Conservation (phyloP, 2,888 invertebrate genomes). For the Cerceris rybyensis region DNA sequence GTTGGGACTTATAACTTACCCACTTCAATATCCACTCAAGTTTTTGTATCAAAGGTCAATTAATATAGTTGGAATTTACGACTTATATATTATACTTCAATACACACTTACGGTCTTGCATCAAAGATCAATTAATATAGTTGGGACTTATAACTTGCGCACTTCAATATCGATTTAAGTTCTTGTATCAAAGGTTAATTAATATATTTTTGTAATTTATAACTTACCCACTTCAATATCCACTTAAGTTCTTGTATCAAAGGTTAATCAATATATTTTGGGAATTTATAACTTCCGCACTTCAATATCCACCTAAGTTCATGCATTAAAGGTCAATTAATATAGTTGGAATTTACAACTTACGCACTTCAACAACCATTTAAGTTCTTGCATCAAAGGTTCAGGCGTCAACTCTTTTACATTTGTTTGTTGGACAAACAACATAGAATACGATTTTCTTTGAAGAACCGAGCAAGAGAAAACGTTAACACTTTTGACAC, state of each 20-base stretch:
- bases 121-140: no score
- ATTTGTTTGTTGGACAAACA: conserved; percentile 30
- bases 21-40: background rate
- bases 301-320: no score
- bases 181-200: background rate
- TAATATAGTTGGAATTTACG: no score
- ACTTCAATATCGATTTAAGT: background rate
- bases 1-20: no score
- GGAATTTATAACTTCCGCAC: no score
- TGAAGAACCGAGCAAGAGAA: conserved; percentile 22
- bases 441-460: conserved; percentile 26
- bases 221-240: background rate
- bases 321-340: no score
- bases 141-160: no score
- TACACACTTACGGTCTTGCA: no score
- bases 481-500: conserved; percentile 45
- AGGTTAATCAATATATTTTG: no score
- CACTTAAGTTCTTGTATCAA: conserved; percentile 7
- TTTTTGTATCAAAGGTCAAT: background rate
- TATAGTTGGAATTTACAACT: background rate
- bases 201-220: no score
- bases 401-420: background rate
- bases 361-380: background rate
- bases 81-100: no score
- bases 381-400: conserved; percentile 4